Base-by-base conservation (phyloP, 2,113 vertebrate genomes). In the Oreochromis aureus region DNA sequence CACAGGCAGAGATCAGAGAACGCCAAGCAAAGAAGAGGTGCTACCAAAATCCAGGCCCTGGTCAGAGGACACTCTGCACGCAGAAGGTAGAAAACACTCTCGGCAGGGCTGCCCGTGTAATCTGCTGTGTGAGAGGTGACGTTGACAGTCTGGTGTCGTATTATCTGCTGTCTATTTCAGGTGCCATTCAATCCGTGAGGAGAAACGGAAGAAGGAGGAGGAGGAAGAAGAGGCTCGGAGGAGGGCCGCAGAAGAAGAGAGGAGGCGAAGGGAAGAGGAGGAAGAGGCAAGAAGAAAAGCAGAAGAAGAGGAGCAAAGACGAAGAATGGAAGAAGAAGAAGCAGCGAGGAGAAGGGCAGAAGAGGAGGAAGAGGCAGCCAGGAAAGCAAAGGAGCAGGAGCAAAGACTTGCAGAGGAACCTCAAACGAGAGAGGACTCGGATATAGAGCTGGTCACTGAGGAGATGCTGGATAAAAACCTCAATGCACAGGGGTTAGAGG, bases 41-140 rank as follows among this genome's bases (percentile, higher is more conserved):
- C 94, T 8, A 92, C 98, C 73, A 96, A 96, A 54, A 92, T 99
- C 55, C 99, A 99, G 93, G 98, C 98, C 7, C 54, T 98, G 69
- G 96, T 95, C 94, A 96, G 98, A 82, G 98, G 99, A 2, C 91
- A 97, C 69, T 98, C 98, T 0, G 97, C 98, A 87, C 96, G 98
- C 2, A 96, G 94, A 86, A 97, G 98, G 99, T 98, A 93, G 86
- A 27, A 34, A 11, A 79, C 18, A 6, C 9, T 15, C 13, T 46
- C 41, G 2, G 44, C 71, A 30, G 71, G 71, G 6, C 15, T 1
- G 16, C 24, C 71, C 32, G 44, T 10, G 22, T 1, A 3, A 27
- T 73, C 24, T 27, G 41, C 24, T 76, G 46, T 16, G 12, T 16
- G 32, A 63, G 16, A 36, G 59, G 27, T 10, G 7, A 55, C 5